Conservation (phyloP, 1,140 invertebrate genomes). For the Dinothrombium tinctorium region DNA sequence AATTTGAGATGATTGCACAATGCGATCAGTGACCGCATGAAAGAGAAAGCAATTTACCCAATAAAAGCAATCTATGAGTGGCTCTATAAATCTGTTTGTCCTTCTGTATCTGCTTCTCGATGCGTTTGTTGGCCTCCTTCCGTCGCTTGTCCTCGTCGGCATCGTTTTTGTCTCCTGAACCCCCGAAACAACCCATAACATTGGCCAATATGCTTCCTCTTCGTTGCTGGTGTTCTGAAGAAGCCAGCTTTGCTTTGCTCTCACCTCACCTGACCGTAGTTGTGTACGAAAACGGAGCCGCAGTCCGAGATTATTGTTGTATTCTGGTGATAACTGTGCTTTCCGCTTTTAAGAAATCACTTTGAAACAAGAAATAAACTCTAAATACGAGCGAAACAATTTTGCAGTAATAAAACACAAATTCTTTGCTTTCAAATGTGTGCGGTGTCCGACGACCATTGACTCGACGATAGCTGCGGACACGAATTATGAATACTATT, state of each 20-base stretch:
- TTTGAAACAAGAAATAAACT: too few species aligned
- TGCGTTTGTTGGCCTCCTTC: slow-evolving; percentile 90
- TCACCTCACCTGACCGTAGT: too few species aligned
- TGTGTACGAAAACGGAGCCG: too few species aligned
- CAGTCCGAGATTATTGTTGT: too few species aligned
- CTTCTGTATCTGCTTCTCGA: slow-evolving; percentile 92
- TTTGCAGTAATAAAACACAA: too few species aligned
- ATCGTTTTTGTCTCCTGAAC: slow-evolving; percentile 51
- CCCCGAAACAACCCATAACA: slow-evolving; percentile 73
- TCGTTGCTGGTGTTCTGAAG: background rate
- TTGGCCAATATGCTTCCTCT: slow-evolving; percentile 11
- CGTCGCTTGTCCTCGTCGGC: slow-evolving; percentile 82
- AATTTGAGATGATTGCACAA: background rate
- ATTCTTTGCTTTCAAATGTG: too few species aligned
- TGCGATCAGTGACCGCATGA: background rate
- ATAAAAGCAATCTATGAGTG: slow-evolving; percentile 74
- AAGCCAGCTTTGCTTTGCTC: slow-evolving; percentile 1
- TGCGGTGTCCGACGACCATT: too few species aligned
- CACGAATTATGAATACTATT: too few species aligned
- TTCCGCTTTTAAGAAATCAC: too few species aligned
- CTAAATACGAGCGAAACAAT: too few species aligned
- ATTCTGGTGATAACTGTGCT: too few species aligned
- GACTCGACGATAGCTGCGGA: too few species aligned
- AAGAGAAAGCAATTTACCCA: slow-evolving; percentile 33
- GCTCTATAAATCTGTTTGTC: slow-evolving; percentile 95